phyloP scores from a whole-genome alignment of 1,140 invertebrate genomes.

The Nebria ingens region DNA sequence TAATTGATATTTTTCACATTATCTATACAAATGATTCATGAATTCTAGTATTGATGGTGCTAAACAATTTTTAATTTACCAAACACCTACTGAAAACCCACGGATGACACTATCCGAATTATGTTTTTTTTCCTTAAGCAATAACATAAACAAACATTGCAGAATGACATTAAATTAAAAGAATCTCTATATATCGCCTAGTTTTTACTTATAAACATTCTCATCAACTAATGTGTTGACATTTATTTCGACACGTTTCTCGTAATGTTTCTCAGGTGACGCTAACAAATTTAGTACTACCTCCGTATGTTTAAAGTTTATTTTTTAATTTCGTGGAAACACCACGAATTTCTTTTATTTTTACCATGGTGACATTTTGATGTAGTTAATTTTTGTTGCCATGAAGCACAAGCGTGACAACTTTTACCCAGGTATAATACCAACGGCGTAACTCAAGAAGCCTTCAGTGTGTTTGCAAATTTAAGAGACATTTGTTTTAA shows the following conservation, averaged over 20 bases:
- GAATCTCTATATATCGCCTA: neutral
- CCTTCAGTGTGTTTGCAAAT: neutral
- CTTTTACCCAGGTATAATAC: neutral
- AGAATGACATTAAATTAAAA: neutral
- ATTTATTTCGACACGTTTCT: neutral
- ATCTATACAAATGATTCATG: too few relatives aligned
- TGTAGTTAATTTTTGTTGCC: neutral
- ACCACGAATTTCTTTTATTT: neutral
- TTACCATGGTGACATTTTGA: neutral
- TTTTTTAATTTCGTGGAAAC: neutral
- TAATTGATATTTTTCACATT: too few relatives aligned
- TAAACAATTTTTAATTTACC: neutral
- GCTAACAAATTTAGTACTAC: neutral
- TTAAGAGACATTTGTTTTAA: neutral
- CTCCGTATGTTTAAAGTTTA: neutral
- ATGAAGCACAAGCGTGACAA: neutral
- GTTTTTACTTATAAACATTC: neutral
- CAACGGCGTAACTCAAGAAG: neutral
- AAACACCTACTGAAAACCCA: neutral
- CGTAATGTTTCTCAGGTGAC: neutral
- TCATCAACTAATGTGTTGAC: neutral
- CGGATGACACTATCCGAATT: neutral
- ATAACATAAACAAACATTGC: neutral
- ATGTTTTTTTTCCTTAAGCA: neutral
- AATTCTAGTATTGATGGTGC: neutral